These are phyloP conservation scores for Turnix velox DNA, from an alignment of 2,113 vertebrate genomes.

Conservation along the genomic window DNA sequence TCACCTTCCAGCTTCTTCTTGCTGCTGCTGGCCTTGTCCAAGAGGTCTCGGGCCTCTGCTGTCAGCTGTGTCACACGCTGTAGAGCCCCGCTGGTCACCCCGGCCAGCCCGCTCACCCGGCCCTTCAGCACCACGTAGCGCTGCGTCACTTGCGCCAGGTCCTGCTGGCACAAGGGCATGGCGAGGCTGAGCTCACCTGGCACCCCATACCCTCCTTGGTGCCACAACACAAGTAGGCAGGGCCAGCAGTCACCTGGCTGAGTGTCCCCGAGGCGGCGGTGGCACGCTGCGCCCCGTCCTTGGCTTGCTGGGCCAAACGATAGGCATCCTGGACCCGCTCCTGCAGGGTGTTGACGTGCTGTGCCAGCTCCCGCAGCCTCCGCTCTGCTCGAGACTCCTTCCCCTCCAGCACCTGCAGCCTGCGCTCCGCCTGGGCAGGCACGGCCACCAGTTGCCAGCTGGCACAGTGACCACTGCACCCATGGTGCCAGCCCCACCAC, in stretches of 20 bases:
- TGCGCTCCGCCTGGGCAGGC: slow-evolving; percentile 28
- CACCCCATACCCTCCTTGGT: rapidly evolving
- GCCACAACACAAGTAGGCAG: rapidly evolving
- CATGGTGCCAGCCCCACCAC: rapidly evolving
- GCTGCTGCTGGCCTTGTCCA: slow-evolving; percentile 72
- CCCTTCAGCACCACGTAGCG: slow-evolving; percentile 68
- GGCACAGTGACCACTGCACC: not conserved
- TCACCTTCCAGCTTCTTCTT: slow-evolving; percentile 75
- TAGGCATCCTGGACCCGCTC: slow-evolving; percentile 63
- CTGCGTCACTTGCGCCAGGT: slow-evolving; percentile 70
- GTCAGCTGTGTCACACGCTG: slow-evolving; percentile 64
- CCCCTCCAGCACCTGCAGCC: slow-evolving; percentile 61
- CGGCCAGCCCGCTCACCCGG: slow-evolving; percentile 61
- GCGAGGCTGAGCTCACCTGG: not conserved
- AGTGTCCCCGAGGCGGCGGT: slow-evolving; percentile 51
- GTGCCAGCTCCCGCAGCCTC: slow-evolving; percentile 70
- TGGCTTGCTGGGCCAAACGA: slow-evolving; percentile 67
- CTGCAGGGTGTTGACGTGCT: slow-evolving; percentile 60
- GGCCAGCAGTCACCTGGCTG: slow-evolving; percentile 50
- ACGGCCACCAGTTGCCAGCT: not conserved
- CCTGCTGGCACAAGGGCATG: slow-evolving; percentile 32
- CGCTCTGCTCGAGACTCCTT: slow-evolving; percentile 70
- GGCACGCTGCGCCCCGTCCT: slow-evolving; percentile 61
- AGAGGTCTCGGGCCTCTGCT: slow-evolving; percentile 74
- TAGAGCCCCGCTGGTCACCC: slow-evolving; percentile 18